Evolutionary conservation across 2,888 invertebrate genomes (phyloP), one percentile per base, ranked within the genome.

Genomic region (Clostera curtula): DNA sequence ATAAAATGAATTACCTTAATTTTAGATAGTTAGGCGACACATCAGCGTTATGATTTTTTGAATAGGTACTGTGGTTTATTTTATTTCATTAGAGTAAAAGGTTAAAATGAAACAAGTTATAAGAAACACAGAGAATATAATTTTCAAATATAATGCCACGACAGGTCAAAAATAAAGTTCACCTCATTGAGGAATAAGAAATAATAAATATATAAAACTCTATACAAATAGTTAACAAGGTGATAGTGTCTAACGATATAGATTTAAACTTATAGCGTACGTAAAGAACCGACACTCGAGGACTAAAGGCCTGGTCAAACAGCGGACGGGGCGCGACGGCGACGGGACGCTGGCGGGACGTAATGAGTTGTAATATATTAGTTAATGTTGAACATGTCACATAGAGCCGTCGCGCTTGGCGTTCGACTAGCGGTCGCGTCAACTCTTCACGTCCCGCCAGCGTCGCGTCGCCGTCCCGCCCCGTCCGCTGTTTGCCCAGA

Each of bases 81-180:
- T 3, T 18, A 18, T 3, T 8, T 4, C 4, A 10, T 19, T 4
- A 19, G 11, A 9, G 11, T 10, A 19, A 10, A 2, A 3, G 2
- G 22, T 9, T 22, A 12, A 34, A 71, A 65, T 63, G 44, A 71
- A 74, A 73, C 57, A 46, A 44, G 36, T 35, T 19, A 33, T 71
- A 70, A 67, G 80, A 82, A 83, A 82, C 80, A 82, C 80, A 77
- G 79, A 82, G 69, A 76, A 74, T 82, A 79, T 82, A 82, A n/a
- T 73, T 80, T 76, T 68, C 73, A 79, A 76, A 75, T 74, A 74
- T 73, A 77, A 79, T 77, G 76, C 73, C 72, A 79, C 67, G 79
- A 79, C 66, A 80, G 80, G 77, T 76, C 69, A 65, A 75, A 82
- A 82, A 75, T 65, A 77, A 79, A 71, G 64, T 69, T 74, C 74